A percentile compares a stretch with the other conserved stretches of the same genome.
These are phyloP conservation scores for Sarcophilus harrisii DNA, from an alignment of 2,797 vertebrate species.

Conservation along the genomic window DNA sequence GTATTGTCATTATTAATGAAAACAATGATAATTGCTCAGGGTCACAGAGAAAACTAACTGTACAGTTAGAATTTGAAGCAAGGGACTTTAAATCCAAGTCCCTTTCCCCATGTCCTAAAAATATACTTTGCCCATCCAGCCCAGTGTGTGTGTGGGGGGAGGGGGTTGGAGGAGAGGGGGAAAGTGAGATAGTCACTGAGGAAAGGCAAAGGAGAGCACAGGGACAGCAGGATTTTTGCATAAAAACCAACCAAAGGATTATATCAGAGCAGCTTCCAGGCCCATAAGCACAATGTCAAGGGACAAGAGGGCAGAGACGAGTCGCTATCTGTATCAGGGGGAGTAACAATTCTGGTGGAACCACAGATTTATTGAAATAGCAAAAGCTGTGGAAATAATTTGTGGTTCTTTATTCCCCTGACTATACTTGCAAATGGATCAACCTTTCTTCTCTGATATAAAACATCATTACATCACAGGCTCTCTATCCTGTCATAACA, in stretches of 20 bases:
- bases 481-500: not conserved
- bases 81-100: not conserved
- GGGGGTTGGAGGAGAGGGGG: fast-evolving
- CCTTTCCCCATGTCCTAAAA: not conserved
- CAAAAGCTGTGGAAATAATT: not conserved
- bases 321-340: not conserved
- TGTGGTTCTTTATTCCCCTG: not conserved
- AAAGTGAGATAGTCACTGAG: not conserved
- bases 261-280: not conserved
- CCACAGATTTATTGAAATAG: not conserved
- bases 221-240: not conserved
- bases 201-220: not conserved
- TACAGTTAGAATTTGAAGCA: not conserved
- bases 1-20: not conserved
- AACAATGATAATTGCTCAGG: not conserved
- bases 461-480: slow-evolving; percentile 22
- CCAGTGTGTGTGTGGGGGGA: too few species aligned
- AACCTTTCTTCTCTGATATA: not conserved
- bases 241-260: not conserved
- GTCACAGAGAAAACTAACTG: not conserved
- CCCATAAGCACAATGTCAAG: too few species aligned
- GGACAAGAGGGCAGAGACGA: not conserved
- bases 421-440: not conserved
- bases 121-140: not conserved
- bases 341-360: not conserved